phyloP scores from a whole-genome alignment of 2,888 invertebrate species.

The Conops quadrifasciatus region DNA sequence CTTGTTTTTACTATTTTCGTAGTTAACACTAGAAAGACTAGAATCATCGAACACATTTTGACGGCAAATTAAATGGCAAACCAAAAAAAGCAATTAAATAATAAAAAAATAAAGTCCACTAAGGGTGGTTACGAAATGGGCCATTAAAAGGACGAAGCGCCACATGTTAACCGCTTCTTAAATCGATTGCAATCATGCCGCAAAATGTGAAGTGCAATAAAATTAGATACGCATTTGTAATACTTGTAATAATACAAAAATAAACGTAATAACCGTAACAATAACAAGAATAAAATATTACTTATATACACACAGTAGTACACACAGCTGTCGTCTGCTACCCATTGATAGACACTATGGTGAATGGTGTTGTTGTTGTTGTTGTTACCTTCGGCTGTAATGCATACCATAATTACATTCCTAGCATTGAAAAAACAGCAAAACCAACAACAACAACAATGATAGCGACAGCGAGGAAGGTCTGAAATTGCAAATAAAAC shows the following conservation, averaged over 20 bases:
- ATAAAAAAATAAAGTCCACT: background rate
- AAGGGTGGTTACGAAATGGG: background rate
- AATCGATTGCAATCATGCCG: constrained; percentile 55
- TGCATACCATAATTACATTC: constrained; percentile 26
- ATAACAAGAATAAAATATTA: no score
- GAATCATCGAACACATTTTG: no score
- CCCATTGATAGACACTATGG: background rate
- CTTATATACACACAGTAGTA: background rate
- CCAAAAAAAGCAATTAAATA: background rate
- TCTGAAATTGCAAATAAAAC: constrained; percentile 55
- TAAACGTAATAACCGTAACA: no score
- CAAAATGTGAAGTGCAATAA: constrained; percentile 52
- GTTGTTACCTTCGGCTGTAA: constrained; percentile 10
- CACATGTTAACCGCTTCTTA: constrained; percentile 56
- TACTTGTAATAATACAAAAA: background rate
- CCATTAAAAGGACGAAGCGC: constrained; percentile 38
- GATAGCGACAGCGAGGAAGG: constrained; percentile 10
- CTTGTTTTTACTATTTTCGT: no score
- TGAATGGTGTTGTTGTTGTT: constrained; percentile 9
- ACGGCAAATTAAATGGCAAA: background rate
- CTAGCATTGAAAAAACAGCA: constrained; percentile 8
- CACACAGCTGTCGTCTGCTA: background rate
- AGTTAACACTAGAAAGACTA: no score
- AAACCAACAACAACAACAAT: constrained; percentile 34
- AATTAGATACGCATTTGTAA: constrained; percentile 8